These are phyloP conservation scores for Phylloscopus trochilus DNA, from an alignment of 2,113 vertebrate species.

Conservation along the genomic window DNA sequence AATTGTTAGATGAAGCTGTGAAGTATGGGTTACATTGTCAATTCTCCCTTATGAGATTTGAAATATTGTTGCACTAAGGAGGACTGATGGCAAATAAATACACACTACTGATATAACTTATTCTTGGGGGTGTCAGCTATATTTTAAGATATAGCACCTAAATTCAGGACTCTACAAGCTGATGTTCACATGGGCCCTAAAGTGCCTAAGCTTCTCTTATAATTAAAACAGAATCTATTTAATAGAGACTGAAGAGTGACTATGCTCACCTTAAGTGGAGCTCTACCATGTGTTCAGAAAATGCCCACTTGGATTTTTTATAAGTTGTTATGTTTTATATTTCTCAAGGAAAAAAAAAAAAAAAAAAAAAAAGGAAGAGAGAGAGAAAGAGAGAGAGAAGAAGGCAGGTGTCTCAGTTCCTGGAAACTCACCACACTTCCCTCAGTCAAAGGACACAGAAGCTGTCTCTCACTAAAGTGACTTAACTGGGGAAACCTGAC, in stretches of 20 bases:
- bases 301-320: neutral
- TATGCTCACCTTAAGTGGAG: neutral
- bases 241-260: neutral
- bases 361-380: neutral
- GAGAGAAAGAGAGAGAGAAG: neutral
- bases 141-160: neutral
- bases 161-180: neutral
- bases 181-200: neutral
- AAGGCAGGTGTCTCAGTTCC: neutral
- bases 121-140: neutral
- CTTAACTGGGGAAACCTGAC: neutral
- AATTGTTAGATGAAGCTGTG: neutral
- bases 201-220: neutral
- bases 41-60: neutral
- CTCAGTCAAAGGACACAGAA: neutral
- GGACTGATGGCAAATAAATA: neutral
- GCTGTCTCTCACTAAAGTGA: neutral
- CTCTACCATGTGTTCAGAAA: neutral
- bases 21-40: neutral
- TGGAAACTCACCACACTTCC: neutral
- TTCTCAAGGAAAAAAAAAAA: neutral
- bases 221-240: neutral
- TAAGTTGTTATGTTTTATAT: neutral
- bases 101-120: neutral
- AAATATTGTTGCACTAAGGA: neutral